These are phyloP conservation scores for Tragelaphus strepsiceros DNA, from an alignment of 2,113 vertebrate genomes.

Conservation along the genomic window DNA sequence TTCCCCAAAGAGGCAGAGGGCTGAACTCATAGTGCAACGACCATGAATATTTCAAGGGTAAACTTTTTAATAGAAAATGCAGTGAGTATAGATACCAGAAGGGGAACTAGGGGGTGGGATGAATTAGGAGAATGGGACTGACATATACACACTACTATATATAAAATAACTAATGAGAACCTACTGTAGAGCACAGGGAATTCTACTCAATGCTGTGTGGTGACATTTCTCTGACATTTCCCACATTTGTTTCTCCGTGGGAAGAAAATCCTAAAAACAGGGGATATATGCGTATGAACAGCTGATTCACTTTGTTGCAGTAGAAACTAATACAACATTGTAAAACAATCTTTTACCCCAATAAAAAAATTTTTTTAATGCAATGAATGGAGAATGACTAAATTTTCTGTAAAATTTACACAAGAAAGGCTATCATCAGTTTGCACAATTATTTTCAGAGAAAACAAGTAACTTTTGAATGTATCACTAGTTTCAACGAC, in stretches of 20 bases:
- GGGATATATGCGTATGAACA: not conserved
- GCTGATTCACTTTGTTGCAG: not conserved
- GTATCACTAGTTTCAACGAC: not conserved
- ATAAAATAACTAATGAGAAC: not conserved
- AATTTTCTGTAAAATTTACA: not conserved
- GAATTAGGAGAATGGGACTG: not conserved
- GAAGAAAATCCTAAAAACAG: not conserved
- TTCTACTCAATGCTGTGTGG: not conserved
- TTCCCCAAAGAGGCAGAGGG: not conserved
- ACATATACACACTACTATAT: not conserved
- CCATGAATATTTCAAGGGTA: not conserved
- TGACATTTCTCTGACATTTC: not conserved
- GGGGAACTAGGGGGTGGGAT: not conserved
- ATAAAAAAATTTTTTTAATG: not conserved
- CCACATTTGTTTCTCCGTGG: not conserved
- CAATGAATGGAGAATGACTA: not conserved
- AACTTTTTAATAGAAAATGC: not conserved
- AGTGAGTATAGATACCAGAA: not conserved
- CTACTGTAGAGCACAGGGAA: not conserved
- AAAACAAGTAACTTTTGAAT: not conserved
- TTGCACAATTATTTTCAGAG: not conserved
- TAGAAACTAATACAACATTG: not conserved
- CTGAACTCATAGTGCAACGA: not conserved
- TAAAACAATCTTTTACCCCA: not conserved
- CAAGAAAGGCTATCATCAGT: not conserved